Evolutionary conservation across 2,888 invertebrate genomes (phyloP).

Genomic region (Argyra leucocephala): DNA sequence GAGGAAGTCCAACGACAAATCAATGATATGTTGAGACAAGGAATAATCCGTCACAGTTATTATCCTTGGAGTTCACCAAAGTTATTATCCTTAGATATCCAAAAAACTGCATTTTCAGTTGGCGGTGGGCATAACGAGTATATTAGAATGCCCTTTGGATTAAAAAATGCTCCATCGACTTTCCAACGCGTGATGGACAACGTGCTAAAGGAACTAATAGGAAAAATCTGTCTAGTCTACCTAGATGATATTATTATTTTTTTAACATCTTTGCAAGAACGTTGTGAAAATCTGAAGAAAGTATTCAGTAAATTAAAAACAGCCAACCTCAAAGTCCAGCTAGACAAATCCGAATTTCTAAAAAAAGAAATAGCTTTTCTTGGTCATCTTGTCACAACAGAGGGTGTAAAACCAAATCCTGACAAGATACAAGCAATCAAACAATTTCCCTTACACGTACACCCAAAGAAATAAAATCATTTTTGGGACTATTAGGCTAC

Average conservation of each 20-base stretch:
- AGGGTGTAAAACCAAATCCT: not conserved
- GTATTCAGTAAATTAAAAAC: not conserved
- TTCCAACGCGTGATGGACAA: conserved; percentile 25
- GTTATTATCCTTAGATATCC: conserved; percentile 20
- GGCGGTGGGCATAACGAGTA: conserved; percentile 24
- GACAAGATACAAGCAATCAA: not conserved
- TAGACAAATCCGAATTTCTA: not conserved
- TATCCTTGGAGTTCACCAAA: not conserved
- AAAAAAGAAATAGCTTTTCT: not conserved
- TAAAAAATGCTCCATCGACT: conserved; percentile 21
- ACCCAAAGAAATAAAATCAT: too few relatives aligned
- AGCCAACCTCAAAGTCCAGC: not conserved
- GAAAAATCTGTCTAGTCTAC: conserved; percentile 24
- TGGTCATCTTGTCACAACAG: not conserved
- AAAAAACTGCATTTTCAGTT: conserved; percentile 25
- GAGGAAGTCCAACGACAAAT: not conserved
- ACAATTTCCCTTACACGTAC: too few relatives aligned
- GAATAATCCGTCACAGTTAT: conserved; percentile 7
- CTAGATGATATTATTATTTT: conserved; percentile 20
- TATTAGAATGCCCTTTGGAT: conserved; percentile 23
- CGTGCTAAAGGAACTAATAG: conserved; percentile 24
- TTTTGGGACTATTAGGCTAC: too few relatives aligned
- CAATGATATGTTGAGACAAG: not conserved
- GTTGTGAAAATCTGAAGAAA: conserved; percentile 13
- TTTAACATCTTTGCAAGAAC: conserved; percentile 13